A percentile compares a stretch with the other conserved stretches of the same genome.
Conservation (phyloP, 2,797 vertebrate genomes). For the Spinibarbus caldwelli region DNA sequence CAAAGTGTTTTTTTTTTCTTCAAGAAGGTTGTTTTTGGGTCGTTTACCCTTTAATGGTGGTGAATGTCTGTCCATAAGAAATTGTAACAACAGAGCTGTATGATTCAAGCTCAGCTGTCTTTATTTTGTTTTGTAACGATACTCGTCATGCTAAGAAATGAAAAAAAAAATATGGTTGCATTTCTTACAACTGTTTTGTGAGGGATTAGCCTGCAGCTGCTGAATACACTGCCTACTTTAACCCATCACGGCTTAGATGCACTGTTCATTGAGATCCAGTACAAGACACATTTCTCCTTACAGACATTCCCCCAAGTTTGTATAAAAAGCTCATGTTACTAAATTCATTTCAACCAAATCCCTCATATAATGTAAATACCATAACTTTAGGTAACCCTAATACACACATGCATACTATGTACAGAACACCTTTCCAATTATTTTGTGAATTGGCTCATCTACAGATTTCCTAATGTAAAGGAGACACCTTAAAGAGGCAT, state of each 20-base stretch:
- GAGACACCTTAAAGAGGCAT: conserved; percentile 37
- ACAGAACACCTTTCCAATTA: conserved; percentile 67
- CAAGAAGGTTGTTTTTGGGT: conserved; percentile 81
- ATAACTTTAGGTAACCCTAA: conserved; percentile 60
- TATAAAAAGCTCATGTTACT: neutral
- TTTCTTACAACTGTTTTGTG: conserved; percentile 68
- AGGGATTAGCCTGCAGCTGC: conserved; percentile 73
- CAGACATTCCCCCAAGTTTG: conserved; percentile 51
- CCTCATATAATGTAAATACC: conserved; percentile 72
- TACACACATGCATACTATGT: conserved; percentile 62
- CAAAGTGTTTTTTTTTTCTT: conserved; percentile 76
- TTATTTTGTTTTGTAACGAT: conserved; percentile 79
- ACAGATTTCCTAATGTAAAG: conserved; percentile 39
- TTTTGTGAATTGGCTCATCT: conserved; percentile 68
- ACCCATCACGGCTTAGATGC: conserved; percentile 64
- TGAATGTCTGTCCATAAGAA: conserved; percentile 88
- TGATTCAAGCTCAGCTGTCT: conserved; percentile 86
- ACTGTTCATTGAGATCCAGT: conserved; percentile 59
- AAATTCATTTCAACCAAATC: conserved; percentile 27
- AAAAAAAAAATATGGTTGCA: conserved; percentile 50
- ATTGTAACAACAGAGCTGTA: conserved; percentile 88
- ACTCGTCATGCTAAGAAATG: conserved; percentile 71
- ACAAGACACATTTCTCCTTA: conserved; percentile 48
- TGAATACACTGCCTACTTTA: conserved; percentile 78
- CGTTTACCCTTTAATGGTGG: conserved; percentile 85